Base-by-base conservation (phyloP, 2,888 invertebrate genomes). In the Hydroisotoma schaefferi region DNA sequence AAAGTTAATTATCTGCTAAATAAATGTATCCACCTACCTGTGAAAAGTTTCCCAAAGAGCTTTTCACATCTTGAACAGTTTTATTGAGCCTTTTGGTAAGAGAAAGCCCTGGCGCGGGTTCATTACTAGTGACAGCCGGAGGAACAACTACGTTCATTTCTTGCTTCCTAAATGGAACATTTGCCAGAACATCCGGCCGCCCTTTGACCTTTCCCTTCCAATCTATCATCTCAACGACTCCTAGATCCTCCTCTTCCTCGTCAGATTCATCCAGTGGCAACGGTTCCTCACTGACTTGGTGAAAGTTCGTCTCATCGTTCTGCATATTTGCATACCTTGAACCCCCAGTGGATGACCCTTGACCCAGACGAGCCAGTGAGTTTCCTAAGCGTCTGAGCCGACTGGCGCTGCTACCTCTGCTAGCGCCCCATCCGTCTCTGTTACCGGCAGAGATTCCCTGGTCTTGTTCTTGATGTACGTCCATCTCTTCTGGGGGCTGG, bases 1-100 rank as follows among this genome's bases (percentile, higher is more conserved):
- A 12, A 28, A 27, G 23, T 55, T 25, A n/a, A 27, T 20, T 29
- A 20, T n/a, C n/a, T n/a, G n/a, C n/a, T n/a, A n/a, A n/a, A n/a
- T n/a, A n/a, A n/a, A n/a, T 22, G 12, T 15, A 15, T 25, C 40
- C 20, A 40, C n/a, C 20, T 61, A 72, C 72, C 69, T 72, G 72
- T 8, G 72, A 72, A 25, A 72, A 61, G 55, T 65, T 72, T 38
- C 69, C 72, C 52, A 70, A 48, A 0, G 70, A 68, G 6, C 59
- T 58, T 33, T 69, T 70, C 8, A 72, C 70, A 47, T 70, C 70
- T 33, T 70, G 70, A 28, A 72, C 63, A 23, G 70, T 70, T 55
- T 67, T 69, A 47, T 72, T 72, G 12, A 72, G 27, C 26, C 61
- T 55, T 40, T 63, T 58, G 10, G 67, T 64, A 40, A 63, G 57